A percentile compares a stretch with the other conserved stretches of the same genome.
Conservation (phyloP, 1,140 invertebrate species). For the Periplaneta americana region DNA sequence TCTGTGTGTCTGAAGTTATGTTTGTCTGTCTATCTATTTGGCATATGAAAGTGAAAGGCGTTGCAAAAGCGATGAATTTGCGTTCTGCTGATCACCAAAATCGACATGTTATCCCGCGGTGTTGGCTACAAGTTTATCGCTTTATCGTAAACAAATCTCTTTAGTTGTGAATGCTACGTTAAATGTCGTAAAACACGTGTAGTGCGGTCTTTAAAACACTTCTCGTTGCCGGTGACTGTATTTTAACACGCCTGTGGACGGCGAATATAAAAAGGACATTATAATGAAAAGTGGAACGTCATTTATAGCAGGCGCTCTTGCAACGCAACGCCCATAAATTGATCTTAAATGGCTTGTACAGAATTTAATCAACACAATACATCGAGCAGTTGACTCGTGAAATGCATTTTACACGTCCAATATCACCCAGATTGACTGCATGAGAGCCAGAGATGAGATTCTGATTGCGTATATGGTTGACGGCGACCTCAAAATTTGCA, state of each 20-base stretch:
- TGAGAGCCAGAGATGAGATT: neutral
- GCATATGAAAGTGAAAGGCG: too few species aligned
- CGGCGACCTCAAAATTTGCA: neutral
- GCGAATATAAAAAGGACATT: neutral
- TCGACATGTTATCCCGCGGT: neutral
- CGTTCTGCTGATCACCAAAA: too few species aligned
- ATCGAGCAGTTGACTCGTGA: neutral
- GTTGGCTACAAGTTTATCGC: neutral
- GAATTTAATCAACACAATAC: neutral
- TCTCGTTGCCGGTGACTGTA: neutral
- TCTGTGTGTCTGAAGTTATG: neutral
- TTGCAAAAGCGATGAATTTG: too few species aligned
- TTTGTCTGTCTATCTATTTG: neutral
- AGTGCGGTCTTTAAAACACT: neutral
- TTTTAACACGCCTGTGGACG: neutral
- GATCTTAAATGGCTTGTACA: neutral
- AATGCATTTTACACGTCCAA: neutral
- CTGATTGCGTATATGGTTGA: too few species aligned
- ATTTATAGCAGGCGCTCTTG: neutral
- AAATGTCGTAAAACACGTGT: neutral
- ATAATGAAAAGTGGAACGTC: neutral
- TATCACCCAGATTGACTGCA: neutral
- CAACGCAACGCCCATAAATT: neutral
- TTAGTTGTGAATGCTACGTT: neutral
- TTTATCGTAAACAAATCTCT: neutral